Conservation (phyloP, 2,888 invertebrate genomes). For the Meteorus colon region DNA sequence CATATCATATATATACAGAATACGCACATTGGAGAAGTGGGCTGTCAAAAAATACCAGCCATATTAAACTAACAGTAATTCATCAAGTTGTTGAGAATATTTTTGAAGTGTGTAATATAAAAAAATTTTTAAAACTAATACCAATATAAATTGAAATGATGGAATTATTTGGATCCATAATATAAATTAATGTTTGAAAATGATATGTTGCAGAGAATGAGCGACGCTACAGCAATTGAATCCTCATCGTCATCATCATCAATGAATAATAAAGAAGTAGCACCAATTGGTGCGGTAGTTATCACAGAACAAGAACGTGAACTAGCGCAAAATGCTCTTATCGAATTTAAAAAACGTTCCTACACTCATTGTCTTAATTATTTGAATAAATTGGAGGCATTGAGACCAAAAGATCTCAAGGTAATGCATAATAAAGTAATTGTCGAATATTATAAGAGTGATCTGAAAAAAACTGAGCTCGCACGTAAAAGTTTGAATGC, state of each 20-base stretch:
- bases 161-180: background rate
- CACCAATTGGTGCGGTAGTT: conserved; percentile 50
- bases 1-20: background rate
- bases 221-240: conserved; percentile 45
- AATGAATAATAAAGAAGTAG: background rate
- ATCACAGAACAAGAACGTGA: conserved; percentile 76
- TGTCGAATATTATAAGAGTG: conserved; percentile 85
- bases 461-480: conserved; percentile 82
- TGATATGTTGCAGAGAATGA: conserved; percentile 52
- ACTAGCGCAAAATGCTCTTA: conserved; percentile 77
- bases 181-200: background rate
- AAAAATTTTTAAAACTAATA: background rate
- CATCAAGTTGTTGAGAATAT: background rate
- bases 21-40: background rate
- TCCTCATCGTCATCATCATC: background rate
- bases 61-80: background rate
- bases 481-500: conserved; percentile 81
- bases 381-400: conserved; percentile 79
- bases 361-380: conserved; percentile 78
- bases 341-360: conserved; percentile 80
- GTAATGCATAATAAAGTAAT: conserved; percentile 89
- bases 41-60: background rate
- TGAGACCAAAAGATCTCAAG: conserved; percentile 81
- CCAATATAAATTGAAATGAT: background rate
- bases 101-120: background rate